phyloP scores from a whole-genome alignment of 2,113 vertebrate species.

The Pelecanoides urinatrix region DNA sequence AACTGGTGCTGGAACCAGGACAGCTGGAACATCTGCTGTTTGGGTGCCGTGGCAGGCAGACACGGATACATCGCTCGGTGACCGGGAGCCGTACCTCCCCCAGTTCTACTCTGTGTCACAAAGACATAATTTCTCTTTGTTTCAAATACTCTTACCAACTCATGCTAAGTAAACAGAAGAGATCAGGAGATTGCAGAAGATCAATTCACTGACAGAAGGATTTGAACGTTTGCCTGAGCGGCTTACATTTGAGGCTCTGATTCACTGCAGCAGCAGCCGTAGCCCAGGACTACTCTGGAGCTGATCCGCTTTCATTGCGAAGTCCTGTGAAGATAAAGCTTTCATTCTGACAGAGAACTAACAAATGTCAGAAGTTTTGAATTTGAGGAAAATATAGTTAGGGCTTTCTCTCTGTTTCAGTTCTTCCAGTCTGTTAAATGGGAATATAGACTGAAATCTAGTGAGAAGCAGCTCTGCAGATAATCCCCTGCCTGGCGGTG shows the following conservation, averaged over 20 bases:
- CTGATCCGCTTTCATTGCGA: not conserved
- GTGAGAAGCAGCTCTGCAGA: not conserved
- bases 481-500: not conserved
- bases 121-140: not conserved
- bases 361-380: not conserved
- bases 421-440: not conserved
- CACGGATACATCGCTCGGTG: accelerated
- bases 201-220: not conserved
- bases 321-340: not conserved
- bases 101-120: not conserved
- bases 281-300: not conserved
- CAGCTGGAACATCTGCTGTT: not conserved
- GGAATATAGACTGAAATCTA: not conserved
- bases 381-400: not conserved
- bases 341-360: not conserved
- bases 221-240: not conserved
- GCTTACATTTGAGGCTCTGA: not conserved
- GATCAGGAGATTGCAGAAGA: not conserved
- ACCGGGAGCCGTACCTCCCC: not conserved
- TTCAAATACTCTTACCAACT: not conserved
- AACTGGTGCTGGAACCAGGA: not conserved
- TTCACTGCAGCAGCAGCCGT: not conserved
- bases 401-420: not conserved
- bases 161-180: not conserved
- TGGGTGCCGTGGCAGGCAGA: accelerated